Percentiles rank a stretch among this genome's conserved stretches.
phyloP scores from a whole-genome alignment of 1,140 invertebrate genomes.

The Octopus sinensis region DNA sequence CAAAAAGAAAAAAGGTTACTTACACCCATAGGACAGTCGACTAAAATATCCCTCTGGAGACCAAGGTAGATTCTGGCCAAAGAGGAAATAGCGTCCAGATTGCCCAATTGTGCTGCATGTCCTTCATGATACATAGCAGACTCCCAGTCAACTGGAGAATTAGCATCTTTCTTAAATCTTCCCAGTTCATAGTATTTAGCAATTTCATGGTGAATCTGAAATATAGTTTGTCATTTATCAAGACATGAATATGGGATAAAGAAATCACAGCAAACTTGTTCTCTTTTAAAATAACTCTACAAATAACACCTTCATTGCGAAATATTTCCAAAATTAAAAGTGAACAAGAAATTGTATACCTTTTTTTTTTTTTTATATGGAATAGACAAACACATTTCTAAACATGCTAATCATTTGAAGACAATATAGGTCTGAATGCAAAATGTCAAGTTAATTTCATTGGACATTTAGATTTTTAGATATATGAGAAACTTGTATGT shows the following conservation, averaged over 20 bases:
- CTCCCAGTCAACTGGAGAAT: slow-evolving; percentile 57
- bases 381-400: too few species aligned
- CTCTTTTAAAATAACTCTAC: not conserved
- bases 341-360: too few species aligned
- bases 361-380: too few species aligned
- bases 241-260: not conserved
- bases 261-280: not conserved
- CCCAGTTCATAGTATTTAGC: slow-evolving; percentile 64
- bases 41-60: slow-evolving; percentile 60
- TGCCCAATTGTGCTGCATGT: slow-evolving; percentile 61
- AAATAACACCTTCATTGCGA: not conserved
- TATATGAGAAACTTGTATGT: too few species aligned
- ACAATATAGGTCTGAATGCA: too few species aligned
- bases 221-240: not conserved
- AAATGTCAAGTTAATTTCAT: too few species aligned
- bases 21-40: slow-evolving; percentile 49
- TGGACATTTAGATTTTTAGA: too few species aligned
- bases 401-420: too few species aligned
- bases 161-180: slow-evolving; percentile 54
- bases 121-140: slow-evolving; percentile 63
- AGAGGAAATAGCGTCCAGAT: slow-evolving; percentile 61
- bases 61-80: slow-evolving; percentile 60
- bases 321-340: too few species aligned
- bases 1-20: slow-evolving; percentile 11
- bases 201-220: slow-evolving; percentile 63